Base-by-base conservation (phyloP, 2,888 invertebrate species). In the Cantharis rustica region DNA sequence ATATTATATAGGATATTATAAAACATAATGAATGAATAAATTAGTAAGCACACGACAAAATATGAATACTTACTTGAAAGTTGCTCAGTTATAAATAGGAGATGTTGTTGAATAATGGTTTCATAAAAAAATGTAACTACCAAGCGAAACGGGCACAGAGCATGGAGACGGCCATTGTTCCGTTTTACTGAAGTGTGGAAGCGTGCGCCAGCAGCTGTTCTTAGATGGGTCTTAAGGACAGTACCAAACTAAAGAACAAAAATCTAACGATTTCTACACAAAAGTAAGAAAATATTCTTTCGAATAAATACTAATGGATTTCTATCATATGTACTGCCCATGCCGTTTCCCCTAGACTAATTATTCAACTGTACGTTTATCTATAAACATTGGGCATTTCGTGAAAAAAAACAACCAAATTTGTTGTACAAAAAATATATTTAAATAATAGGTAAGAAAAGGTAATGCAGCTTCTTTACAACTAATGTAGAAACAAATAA, bases 131-230 rank as follows among this genome's bases (percentile, higher is more conserved):
- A 83, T 83, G 83, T 81, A 81, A 83, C 85, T 86, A 86, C 85
- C 80, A 86, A 84, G 86, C 87, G 86, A 84, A 84, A 87, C 87
- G 86, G 83, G 84, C 86, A 87, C 83, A 84, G 83, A 84, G 84
- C 86, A 85, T 86, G 85, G 85, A 85, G 83, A 84, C 82, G 83
- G 81, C 84, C 85, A 87, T 87, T 87, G 87, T 87, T 87, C 84
- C 85, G 82, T 87, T 82, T 87, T 86, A 87, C 87, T 87, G 86
- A 84, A 87, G 86, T 87, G 87, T 87, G 85, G 86, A 85, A 85
- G 84, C 86, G 84, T 84, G 84, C 84, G 85, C 86, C 86, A 85
- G 85, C 87, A 86, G 85, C 85, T 85, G 85, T 84, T 84, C 85
- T 85, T 85, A 84, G 83, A 70, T 78, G 75, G 71, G 79, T 78